Percentiles rank a stretch among this genome's conserved stretches.
These are phyloP conservation scores for Tychaedon coryphoeus DNA, from an alignment of 2,113 vertebrate genomes.

Conservation along the genomic window DNA sequence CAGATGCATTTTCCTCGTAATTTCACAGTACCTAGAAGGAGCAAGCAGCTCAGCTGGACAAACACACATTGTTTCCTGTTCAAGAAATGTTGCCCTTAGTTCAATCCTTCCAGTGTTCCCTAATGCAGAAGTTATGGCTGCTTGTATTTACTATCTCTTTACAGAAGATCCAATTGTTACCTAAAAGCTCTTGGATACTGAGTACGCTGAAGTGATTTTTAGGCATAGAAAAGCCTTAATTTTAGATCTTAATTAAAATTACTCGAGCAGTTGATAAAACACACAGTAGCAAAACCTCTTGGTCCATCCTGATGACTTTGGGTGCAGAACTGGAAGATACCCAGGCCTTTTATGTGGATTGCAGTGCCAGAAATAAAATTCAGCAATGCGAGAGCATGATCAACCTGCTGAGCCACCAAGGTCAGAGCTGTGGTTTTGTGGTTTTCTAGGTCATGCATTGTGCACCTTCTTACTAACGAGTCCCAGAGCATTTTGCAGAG, in stretches of 20 bases:
- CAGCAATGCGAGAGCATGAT: background rate
- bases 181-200: background rate
- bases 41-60: background rate
- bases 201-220: background rate
- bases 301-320: background rate
- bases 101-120: background rate
- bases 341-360: background rate
- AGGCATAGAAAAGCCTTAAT: background rate
- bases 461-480: slow-evolving; percentile 12
- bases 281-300: background rate
- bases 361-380: background rate
- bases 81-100: background rate
- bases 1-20: background rate
- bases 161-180: background rate
- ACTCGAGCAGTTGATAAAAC: background rate
- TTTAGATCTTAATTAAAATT: background rate
- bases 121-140: background rate
- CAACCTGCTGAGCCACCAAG: background rate
- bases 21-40: background rate
- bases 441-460: background rate
- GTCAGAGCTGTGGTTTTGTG: background rate
- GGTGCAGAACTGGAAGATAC: background rate
- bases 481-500: slow-evolving; percentile 37
- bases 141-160: background rate
- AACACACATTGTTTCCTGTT: background rate